Evolutionary conservation across 2,113 vertebrate genomes (phyloP), one percentile per base, ranked within the genome.

Genomic region (Dendropsophus ebraccatus): DNA sequence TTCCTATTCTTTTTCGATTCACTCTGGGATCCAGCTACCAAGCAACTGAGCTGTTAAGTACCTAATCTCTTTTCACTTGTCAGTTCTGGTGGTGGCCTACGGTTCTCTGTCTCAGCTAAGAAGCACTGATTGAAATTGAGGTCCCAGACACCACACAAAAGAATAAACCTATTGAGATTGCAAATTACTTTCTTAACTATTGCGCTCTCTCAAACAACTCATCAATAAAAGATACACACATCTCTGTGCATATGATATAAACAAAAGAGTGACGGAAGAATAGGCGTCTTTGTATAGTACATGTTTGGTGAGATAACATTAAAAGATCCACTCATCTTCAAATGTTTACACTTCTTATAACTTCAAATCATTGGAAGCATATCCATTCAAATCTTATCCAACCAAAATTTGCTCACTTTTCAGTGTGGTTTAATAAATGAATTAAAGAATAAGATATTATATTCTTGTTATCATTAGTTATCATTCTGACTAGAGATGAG

Each of bases 21-120:
- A 86, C 76, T 81, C 84, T 81, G 84, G 84, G 84, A 86, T 86
- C 84, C 76, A 86, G 84, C 76, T 69, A 80, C 84, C 84, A 86
- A 86, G 84, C 84, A 86, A 86, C 84, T 86, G 77, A 86, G 84
- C 84, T 86, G 84, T 86, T 86, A 86, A 86, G 84, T 86, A 86
- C 84, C 76, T 86, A 81, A 86, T 86, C 84, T 86, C 84, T 86
- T 86, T 86, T 86, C 77, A 81, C 76, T 86, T 86, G 84, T 86
- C 84, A 86, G 84, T 86, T 86, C 84, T 86, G 84, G 84, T 86
- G 84, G 84, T 86, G 84, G 84, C 84, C 84, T 86, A 81, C 77
- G 84, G 84, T 86, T 86, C 67, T 73, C 76, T 80, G 75, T 86
- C 84, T 86, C 49, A 35, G 77, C 67, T 86, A 86, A 86, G 77